These are phyloP conservation scores for Solen grandis DNA, from an alignment of 1,140 invertebrate species.

Conservation along the genomic window DNA sequence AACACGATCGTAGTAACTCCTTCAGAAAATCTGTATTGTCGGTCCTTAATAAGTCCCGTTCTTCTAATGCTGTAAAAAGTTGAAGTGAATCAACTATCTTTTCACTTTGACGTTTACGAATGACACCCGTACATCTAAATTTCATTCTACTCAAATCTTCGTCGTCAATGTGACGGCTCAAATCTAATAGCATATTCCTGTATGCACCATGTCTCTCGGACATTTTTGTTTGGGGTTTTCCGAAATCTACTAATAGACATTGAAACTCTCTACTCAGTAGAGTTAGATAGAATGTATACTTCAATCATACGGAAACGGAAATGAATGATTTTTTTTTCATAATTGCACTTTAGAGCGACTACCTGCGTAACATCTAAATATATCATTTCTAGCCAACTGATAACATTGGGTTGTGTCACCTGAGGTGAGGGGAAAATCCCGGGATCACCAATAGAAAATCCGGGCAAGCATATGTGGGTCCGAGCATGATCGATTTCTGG, in stretches of 20 bases:
- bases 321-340: not conserved
- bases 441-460: no score
- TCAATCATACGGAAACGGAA: not conserved
- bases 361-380: not conserved
- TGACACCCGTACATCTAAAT: constrained; percentile 61
- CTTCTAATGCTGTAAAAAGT: constrained; percentile 65
- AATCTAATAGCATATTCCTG: constrained; percentile 17
- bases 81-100: constrained; percentile 56
- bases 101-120: constrained; percentile 60
- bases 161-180: constrained; percentile 20
- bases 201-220: not conserved
- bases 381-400: no score
- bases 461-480: no score
- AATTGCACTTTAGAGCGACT: not conserved
- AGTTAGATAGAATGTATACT: not conserved
- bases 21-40: constrained; percentile 59
- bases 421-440: no score
- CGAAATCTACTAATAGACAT: no score
- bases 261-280: no score
- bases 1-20: constrained; percentile 49
- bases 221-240: constrained; percentile 31
- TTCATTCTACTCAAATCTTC: constrained; percentile 58
- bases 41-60: constrained; percentile 51
- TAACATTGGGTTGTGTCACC: no score
- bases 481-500: no score